phyloP scores from a whole-genome alignment of 2,113 vertebrate species.

The Phalacrocorax pelagicus region DNA sequence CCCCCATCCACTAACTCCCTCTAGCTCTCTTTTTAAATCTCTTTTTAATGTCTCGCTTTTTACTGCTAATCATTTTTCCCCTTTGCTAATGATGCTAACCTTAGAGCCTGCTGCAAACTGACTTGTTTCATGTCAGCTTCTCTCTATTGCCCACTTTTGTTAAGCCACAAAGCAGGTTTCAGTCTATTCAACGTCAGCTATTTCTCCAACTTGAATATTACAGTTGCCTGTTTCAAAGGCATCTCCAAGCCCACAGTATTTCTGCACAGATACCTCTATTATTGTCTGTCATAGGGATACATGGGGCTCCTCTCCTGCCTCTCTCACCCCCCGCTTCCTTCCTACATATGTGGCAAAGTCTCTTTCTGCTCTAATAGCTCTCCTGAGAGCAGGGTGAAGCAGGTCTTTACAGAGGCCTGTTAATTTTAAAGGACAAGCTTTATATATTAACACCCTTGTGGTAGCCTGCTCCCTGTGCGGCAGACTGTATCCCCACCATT shows the following conservation, averaged over 20 bases:
- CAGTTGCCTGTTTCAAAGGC: conserved; percentile 64
- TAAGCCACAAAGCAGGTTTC: conserved; percentile 61
- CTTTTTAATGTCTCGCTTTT: conserved; percentile 64
- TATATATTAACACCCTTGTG: conserved; percentile 16
- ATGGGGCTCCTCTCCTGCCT: background rate
- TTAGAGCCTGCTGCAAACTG: conserved; percentile 53
- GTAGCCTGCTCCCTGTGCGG: background rate
- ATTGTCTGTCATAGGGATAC: conserved; percentile 41
- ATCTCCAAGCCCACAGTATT: conserved; percentile 60
- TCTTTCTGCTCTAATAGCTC: conserved; percentile 73
- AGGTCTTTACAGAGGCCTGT: conserved; percentile 69
- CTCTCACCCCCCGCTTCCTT: background rate
- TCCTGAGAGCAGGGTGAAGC: conserved; percentile 67
- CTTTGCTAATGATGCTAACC: conserved; percentile 62
- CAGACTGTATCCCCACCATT: background rate
- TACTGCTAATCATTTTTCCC: conserved; percentile 69
- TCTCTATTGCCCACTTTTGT: conserved; percentile 62
- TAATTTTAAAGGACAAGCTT: conserved; percentile 73
- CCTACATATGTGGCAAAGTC: background rate
- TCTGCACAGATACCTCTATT: conserved; percentile 49
- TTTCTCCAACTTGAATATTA: conserved; percentile 37
- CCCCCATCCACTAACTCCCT: conserved; percentile 20
- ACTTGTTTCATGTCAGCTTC: conserved; percentile 57
- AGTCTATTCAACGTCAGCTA: conserved; percentile 44
- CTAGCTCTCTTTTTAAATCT: conserved; percentile 37